A percentile compares a stretch with the other conserved stretches of the same genome.
Evolutionary conservation across 1,140 invertebrate species (phyloP).

Genomic region (Sycophila sp.): DNA sequence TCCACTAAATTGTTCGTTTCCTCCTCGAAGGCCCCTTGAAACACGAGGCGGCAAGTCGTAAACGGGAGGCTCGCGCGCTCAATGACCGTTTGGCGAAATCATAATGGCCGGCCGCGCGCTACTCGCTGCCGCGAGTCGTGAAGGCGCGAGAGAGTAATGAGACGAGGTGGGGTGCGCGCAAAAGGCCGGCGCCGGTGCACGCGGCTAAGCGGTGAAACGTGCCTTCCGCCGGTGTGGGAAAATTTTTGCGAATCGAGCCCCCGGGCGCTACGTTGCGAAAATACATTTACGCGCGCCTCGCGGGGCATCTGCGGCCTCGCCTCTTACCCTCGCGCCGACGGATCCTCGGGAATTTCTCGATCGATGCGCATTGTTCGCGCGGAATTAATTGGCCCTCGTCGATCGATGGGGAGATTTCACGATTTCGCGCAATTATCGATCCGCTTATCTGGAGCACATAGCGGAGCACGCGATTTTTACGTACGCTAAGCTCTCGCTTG

Average conservation of each 20-base stretch:
- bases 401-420: not conserved
- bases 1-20: too few species aligned
- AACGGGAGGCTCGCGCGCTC: too few species aligned
- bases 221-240: constrained; percentile 6
- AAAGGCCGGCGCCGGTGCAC: not conserved
- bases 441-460: not conserved
- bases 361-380: not conserved
- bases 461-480: not conserved
- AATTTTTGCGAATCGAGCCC: not conserved
- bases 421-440: not conserved
- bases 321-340: not conserved
- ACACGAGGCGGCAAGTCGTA: too few species aligned
- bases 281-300: too few species aligned
- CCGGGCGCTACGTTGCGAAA: not conserved
- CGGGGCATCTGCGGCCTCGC: not conserved
- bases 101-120: not conserved
- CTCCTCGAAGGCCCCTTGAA: too few species aligned
- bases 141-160: constrained; percentile 5
- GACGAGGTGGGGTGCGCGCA: not conserved
- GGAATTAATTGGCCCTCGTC: not conserved
- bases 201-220: constrained; percentile 22
- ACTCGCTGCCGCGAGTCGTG: not conserved
- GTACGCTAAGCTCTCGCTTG: too few species aligned
- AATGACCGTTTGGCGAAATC: constrained; percentile 13
- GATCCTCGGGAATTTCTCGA: too few species aligned